A percentile compares a stretch with the other conserved stretches of the same genome.
phyloP scores from a whole-genome alignment of 2,888 invertebrate genomes.

The Caenorhabditis wallacei region DNA sequence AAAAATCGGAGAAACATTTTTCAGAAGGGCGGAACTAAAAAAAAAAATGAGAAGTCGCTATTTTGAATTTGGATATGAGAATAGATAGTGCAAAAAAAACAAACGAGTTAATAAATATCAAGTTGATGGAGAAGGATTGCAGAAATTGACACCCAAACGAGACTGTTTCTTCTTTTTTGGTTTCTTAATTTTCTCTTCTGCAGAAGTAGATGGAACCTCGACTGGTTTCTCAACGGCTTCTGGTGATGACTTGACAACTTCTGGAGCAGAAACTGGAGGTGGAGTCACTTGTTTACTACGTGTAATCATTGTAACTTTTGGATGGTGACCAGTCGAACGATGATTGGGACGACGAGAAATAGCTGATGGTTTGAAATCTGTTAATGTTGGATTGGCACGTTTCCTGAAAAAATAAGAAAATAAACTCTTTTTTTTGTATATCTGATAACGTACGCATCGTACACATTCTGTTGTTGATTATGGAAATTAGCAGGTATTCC shows the following conservation, averaged over 20 bases:
- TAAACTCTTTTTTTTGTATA: too few relatives aligned
- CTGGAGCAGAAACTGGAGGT: not conserved
- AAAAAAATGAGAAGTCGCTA: slow-evolving; percentile 6
- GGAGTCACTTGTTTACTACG: not conserved
- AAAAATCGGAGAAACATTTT: too few relatives aligned
- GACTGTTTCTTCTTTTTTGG: slow-evolving; percentile 57
- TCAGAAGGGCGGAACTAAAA: too few relatives aligned
- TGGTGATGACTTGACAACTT: not conserved
- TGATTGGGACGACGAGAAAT: slow-evolving; percentile 17
- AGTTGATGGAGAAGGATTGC: slow-evolving; percentile 20
- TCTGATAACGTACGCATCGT: too few relatives aligned
- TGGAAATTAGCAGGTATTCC: slow-evolving; percentile 6
- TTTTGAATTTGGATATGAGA: not conserved
- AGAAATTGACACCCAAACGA: slow-evolving; percentile 51
- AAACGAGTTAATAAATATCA: not conserved
- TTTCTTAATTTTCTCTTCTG: slow-evolving; percentile 23
- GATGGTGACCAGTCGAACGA: slow-evolving; percentile 20
- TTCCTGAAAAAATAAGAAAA: slow-evolving; percentile 44
- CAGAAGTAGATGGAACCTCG: not conserved
- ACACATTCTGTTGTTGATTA: not conserved
- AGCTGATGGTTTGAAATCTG: slow-evolving; percentile 62
- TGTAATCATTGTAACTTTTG: slow-evolving; percentile 43
- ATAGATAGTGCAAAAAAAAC: slow-evolving; percentile 2
- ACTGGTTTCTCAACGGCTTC: not conserved
- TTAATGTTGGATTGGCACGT: slow-evolving; percentile 41